Conservation (phyloP, 2,888 invertebrate genomes). For the Pterostichus niger region DNA sequence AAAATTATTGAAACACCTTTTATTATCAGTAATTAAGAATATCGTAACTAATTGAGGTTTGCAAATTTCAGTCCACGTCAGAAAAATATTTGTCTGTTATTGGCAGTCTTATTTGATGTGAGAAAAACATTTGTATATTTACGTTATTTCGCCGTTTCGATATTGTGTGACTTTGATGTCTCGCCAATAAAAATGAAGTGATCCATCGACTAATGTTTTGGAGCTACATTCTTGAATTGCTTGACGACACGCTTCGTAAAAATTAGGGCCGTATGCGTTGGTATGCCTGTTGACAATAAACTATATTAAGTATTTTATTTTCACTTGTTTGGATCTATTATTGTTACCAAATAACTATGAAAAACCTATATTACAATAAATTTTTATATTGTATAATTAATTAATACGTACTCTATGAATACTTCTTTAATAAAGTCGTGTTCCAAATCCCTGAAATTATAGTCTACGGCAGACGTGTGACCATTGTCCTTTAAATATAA, state of each 20-base stretch:
- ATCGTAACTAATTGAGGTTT: too few relatives aligned
- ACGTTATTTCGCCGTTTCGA: not conserved
- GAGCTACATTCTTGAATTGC: not conserved
- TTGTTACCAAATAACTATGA: too few relatives aligned
- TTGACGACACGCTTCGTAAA: not conserved
- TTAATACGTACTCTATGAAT: constrained; percentile 1
- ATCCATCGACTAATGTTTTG: not conserved
- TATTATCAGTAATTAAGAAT: too few relatives aligned
- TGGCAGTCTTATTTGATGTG: too few relatives aligned
- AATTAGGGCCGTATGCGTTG: not conserved
- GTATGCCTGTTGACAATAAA: not conserved
- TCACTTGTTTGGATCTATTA: too few relatives aligned
- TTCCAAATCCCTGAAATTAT: not conserved
- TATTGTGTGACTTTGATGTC: constrained; percentile 24
- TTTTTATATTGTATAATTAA: constrained; percentile 1
- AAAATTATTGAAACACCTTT: too few relatives aligned
- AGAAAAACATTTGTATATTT: not conserved
- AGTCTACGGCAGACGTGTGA: not conserved
- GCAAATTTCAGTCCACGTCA: too few relatives aligned
- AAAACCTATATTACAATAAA: too few relatives aligned
- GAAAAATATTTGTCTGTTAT: too few relatives aligned
- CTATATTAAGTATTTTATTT: not conserved
- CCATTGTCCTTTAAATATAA: constrained; percentile 9
- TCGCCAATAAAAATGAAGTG: not conserved
- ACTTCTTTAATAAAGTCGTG: not conserved